These are phyloP conservation scores for Penaeus monodon DNA, from an alignment of 2,888 invertebrate species.

Conservation along the genomic window DNA sequence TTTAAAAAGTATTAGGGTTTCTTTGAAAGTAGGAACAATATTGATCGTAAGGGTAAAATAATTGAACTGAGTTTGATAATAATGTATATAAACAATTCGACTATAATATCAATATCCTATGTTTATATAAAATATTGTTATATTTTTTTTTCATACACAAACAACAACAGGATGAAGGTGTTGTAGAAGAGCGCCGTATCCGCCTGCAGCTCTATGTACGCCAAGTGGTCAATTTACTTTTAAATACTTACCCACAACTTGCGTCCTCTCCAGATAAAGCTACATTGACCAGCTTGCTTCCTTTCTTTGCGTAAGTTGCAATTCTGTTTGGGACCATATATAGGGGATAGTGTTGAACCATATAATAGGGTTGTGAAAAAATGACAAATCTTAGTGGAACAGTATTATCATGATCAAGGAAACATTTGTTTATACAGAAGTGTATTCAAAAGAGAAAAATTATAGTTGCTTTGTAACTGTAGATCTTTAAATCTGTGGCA, in stretches of 20 bases:
- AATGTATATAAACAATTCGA: neutral
- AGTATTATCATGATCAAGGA: too few relatives aligned
- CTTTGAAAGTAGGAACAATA: too few relatives aligned
- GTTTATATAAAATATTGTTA: neutral
- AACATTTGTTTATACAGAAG: too few relatives aligned
- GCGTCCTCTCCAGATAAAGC: conserved; percentile 82
- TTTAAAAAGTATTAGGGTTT: too few relatives aligned
- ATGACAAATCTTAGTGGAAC: too few relatives aligned
- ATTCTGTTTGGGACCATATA: neutral
- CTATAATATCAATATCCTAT: neutral
- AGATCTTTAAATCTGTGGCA: too few relatives aligned
- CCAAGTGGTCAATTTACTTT: conserved; percentile 78
- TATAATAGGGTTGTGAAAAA: neutral
- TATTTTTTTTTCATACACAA: too few relatives aligned
- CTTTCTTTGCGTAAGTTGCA: conserved; percentile 79
- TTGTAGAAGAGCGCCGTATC: conserved; percentile 89
- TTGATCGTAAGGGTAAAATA: neutral
- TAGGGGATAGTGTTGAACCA: neutral
- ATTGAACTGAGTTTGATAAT: neutral
- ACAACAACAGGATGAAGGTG: conserved; percentile 77
- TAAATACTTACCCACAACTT: conserved; percentile 80
- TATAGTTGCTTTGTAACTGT: too few relatives aligned
- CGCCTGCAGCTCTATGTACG: conserved; percentile 89
- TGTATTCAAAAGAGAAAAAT: too few relatives aligned
- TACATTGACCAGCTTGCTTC: conserved; percentile 83